phyloP scores from a whole-genome alignment of 1,140 invertebrate species.

The Neomicropteryx cornuta region DNA sequence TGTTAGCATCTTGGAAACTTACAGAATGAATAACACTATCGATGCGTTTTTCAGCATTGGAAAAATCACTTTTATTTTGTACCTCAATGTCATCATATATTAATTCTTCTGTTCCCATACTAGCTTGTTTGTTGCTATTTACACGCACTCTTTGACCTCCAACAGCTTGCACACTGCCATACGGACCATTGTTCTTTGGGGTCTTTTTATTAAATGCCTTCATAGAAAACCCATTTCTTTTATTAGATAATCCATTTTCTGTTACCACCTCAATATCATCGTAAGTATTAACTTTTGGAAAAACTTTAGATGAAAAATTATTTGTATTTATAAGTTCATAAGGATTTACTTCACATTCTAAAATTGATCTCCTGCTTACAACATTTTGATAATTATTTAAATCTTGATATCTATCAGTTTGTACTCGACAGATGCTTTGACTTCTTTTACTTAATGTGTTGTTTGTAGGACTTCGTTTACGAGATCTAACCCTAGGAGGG shows the following conservation, averaged over 20 bases:
- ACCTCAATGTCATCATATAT: conserved; percentile 32
- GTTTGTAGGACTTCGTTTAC: conserved; percentile 26
- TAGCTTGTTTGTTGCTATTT: conserved; percentile 29
- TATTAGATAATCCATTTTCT: no score
- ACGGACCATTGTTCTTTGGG: conserved; percentile 18
- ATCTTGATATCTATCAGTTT: no score
- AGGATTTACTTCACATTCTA: conserved; percentile 76
- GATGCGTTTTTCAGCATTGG: no score
- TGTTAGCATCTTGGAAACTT: no score
- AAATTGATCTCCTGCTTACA: conserved; percentile 61
- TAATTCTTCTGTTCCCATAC: conserved; percentile 24
- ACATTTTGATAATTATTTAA: no score
- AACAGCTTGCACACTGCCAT: conserved; percentile 43
- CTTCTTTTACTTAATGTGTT: conserved; percentile 32
- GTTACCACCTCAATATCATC: no score
- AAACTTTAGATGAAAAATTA: conserved; percentile 22
- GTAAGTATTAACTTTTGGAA: conserved; percentile 30
- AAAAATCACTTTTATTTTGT: conserved; percentile 11
- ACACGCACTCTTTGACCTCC: conserved; percentile 44
- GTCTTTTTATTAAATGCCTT: conserved; percentile 15
- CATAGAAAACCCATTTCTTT: no score
- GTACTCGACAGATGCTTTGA: conserved; percentile 36
- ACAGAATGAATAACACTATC: no score
- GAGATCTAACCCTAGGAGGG: conserved; percentile 35
- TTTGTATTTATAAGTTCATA: conserved; percentile 61